phyloP scores from a whole-genome alignment of 2,888 invertebrate genomes.

The Tricholauxania praeusta region DNA sequence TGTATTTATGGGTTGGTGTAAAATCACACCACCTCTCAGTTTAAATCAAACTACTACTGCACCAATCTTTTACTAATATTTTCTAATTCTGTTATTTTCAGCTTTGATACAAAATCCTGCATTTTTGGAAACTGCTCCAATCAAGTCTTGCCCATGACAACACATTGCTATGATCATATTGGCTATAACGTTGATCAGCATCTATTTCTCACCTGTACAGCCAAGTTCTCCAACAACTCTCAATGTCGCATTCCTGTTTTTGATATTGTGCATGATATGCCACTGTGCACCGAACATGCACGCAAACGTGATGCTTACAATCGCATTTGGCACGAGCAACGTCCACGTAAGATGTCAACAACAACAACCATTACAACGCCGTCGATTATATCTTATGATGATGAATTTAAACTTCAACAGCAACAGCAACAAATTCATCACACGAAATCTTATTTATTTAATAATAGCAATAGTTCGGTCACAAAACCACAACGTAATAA shows the following conservation, averaged over 20 bases:
- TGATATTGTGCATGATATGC: slow-evolving; percentile 82
- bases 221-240: slow-evolving; percentile 81
- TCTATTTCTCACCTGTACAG: slow-evolving; percentile 83
- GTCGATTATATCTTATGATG: slow-evolving; percentile 9
- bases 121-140: slow-evolving; percentile 57
- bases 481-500: slow-evolving; percentile 47
- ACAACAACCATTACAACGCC: slow-evolving; percentile 7
- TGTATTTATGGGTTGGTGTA: too few relatives aligned
- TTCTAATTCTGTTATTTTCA: neutral
- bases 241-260: slow-evolving; percentile 85
- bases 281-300: slow-evolving; percentile 88
- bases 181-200: slow-evolving; percentile 87
- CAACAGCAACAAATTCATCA: slow-evolving; percentile 30
- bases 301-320: slow-evolving; percentile 87
- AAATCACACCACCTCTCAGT: too few relatives aligned
- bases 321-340: slow-evolving; percentile 73
- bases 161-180: slow-evolving; percentile 87
- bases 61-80: too few relatives aligned
- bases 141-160: slow-evolving; percentile 70
- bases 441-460: slow-evolving; percentile 29
- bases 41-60: too few relatives aligned
- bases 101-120: slow-evolving; percentile 59
- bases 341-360: slow-evolving; percentile 76
- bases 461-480: slow-evolving; percentile 53
- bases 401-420: slow-evolving; percentile 26